These are phyloP conservation scores for Capricornis sumatraensis DNA, from an alignment of 2,113 vertebrate genomes.

Conservation along the genomic window DNA sequence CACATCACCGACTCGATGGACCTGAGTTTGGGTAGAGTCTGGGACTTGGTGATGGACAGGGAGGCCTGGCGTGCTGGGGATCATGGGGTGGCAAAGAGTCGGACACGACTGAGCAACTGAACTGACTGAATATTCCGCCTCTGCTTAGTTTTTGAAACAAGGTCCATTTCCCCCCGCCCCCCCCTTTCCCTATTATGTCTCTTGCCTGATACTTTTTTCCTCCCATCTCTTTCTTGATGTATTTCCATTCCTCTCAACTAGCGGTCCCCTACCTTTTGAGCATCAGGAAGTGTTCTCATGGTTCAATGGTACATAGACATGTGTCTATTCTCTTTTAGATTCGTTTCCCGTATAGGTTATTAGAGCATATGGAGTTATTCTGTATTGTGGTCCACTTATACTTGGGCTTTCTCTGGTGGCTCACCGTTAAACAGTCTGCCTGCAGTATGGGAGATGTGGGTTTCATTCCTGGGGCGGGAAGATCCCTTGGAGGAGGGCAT, in stretches of 20 bases:
- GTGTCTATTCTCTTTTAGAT: background rate
- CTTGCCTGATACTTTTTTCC: background rate
- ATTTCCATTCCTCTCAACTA: background rate
- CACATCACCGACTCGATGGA: too few relatives aligned
- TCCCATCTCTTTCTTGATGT: background rate
- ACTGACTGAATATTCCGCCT: background rate
- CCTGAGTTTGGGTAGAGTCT: fast-evolving
- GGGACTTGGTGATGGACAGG: too few relatives aligned
- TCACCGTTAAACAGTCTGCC: background rate
- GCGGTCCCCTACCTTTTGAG: background rate
- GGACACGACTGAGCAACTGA: too few relatives aligned
- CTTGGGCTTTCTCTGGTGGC: background rate
- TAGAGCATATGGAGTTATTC: background rate
- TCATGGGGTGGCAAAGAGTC: too few relatives aligned
- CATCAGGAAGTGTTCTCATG: background rate
- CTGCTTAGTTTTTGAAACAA: background rate
- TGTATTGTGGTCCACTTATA: background rate
- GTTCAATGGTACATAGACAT: background rate
- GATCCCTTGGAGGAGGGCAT: background rate
- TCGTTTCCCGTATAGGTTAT: background rate
- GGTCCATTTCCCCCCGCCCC: background rate
- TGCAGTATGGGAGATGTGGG: background rate
- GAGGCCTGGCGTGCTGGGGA: too few relatives aligned
- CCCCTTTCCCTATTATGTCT: background rate
- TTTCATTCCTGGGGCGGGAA: background rate